Conservation (phyloP, 2,113 vertebrate species). For the Bubo bubo region DNA sequence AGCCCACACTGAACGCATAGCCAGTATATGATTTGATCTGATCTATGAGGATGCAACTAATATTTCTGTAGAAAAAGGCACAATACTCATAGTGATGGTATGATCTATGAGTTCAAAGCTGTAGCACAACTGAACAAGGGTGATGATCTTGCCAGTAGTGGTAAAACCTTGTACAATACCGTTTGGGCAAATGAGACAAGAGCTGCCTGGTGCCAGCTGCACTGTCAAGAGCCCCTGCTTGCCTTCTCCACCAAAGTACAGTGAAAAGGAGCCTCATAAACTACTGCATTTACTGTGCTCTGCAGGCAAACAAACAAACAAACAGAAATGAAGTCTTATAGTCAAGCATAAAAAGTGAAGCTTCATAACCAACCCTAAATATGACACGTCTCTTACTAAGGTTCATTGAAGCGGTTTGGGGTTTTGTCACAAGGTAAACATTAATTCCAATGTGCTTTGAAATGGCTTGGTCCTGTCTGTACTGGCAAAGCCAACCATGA, state of each 20-base stretch:
- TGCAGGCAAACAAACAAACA: background rate
- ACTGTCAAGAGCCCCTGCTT: background rate
- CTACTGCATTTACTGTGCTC: background rate
- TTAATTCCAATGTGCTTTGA: background rate
- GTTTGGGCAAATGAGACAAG: background rate
- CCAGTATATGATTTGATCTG: background rate
- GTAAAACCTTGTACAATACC: background rate
- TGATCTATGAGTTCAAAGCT: background rate
- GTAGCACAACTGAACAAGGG: background rate
- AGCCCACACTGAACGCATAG: background rate
- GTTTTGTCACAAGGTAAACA: background rate
- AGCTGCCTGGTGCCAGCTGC: background rate
- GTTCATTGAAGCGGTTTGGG: background rate
- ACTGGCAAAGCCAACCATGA: background rate
- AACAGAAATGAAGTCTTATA: background rate
- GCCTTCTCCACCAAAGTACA: background rate
- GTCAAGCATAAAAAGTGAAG: background rate
- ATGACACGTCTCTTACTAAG: background rate
- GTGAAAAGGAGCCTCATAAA: background rate
- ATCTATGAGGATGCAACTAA: background rate
- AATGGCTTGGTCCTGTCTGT: background rate
- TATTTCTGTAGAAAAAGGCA: background rate
- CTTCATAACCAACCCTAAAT: background rate
- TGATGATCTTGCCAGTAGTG: background rate
- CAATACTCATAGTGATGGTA: background rate